These are phyloP conservation scores for Cygnus olor DNA, from an alignment of 2,797 vertebrate species.

Conservation along the genomic window DNA sequence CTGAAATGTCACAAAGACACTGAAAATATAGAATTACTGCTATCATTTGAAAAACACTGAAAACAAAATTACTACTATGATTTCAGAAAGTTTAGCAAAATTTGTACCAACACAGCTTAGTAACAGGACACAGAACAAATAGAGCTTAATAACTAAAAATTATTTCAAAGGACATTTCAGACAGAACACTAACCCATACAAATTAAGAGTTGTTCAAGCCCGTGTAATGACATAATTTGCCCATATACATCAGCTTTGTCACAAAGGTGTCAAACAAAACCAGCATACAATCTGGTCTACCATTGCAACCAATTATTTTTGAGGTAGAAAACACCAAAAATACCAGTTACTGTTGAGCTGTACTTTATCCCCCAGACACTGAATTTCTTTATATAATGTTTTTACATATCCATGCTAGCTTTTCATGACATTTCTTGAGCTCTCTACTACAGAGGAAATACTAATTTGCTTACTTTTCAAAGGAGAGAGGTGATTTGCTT, in stretches of 20 bases:
- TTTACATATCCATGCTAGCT: neutral
- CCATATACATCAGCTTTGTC: neutral
- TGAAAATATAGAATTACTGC: neutral
- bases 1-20: neutral
- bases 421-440: constrained; percentile 15
- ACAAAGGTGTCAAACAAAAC: neutral
- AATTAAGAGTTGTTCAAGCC: neutral
- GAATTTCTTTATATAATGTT: neutral
- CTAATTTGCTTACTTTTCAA: constrained; percentile 39
- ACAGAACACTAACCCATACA: neutral
- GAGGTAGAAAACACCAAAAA: neutral
- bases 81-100: neutral
- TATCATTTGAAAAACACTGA: neutral
- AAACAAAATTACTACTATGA: neutral
- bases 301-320: neutral
- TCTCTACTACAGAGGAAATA: neutral
- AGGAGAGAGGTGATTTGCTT: constrained; percentile 24
- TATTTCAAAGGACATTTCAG: neutral
- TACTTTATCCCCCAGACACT: neutral
- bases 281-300: neutral
- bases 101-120: neutral
- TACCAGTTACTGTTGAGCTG: neutral
- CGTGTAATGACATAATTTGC: neutral
- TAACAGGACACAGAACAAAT: neutral
- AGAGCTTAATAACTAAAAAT: neutral